These are phyloP conservation scores for Mythimna pallens DNA, from an alignment of 2,888 invertebrate species.

Conservation along the genomic window DNA sequence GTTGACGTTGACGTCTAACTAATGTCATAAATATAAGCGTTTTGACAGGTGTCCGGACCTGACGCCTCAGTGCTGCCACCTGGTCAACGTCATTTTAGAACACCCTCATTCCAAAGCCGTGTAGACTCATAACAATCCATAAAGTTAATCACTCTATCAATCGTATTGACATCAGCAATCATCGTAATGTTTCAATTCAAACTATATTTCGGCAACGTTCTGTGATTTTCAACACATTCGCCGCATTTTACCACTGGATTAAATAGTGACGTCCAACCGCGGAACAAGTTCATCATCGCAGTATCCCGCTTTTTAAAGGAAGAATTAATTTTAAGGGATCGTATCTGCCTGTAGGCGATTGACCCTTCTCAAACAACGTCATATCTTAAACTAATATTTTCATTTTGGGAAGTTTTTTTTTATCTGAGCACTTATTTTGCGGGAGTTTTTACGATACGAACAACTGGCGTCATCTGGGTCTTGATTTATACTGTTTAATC, in stretches of 20 bases:
- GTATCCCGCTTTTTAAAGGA: conserved; percentile 44
- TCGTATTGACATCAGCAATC: conserved; percentile 31
- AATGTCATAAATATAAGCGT: too few species aligned
- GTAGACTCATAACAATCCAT: conserved; percentile 11
- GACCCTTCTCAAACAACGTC: conserved; percentile 60
- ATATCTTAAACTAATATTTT: conserved; percentile 47
- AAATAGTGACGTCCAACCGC: conserved; percentile 53
- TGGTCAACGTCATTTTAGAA: too few species aligned
- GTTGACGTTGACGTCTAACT: too few species aligned
- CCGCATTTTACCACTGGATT: conserved; percentile 45
- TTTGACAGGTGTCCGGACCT: too few species aligned
- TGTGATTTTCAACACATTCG: conserved; percentile 46
- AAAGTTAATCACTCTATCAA: conserved; percentile 29
- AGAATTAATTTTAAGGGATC: conserved; percentile 59
- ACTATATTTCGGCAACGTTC: conserved; percentile 40
- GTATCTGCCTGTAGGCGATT: conserved; percentile 31
- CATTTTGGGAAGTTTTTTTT: conserved; percentile 37
- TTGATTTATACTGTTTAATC: conserved; percentile 29
- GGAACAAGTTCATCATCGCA: conserved; percentile 35
- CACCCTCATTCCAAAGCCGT: conserved; percentile 23
- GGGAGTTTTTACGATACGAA: conserved; percentile 27
- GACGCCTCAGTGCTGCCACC: too few species aligned
- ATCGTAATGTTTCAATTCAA: conserved; percentile 45
- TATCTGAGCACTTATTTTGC: conserved; percentile 22
- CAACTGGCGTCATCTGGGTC: conserved; percentile 30